phyloP scores from a whole-genome alignment of 2,113 vertebrate genomes.

The Miniopterus natalensis region DNA sequence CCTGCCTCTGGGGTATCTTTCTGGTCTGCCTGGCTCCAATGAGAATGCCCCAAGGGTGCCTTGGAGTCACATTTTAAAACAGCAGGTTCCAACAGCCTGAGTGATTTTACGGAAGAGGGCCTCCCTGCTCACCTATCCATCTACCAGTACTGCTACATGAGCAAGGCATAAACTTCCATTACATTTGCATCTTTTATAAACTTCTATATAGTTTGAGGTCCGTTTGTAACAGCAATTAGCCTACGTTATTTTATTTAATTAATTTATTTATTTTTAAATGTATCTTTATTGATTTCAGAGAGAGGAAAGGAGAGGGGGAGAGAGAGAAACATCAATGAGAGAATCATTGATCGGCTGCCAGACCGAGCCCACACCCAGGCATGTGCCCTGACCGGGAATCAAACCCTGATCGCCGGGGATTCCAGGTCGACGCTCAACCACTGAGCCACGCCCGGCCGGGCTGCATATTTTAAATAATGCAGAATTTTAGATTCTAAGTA shows the following conservation, averaged over 20 bases:
- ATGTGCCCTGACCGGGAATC: too few species aligned
- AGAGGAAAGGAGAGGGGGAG: too few species aligned
- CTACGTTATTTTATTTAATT: neutral
- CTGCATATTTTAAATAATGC: neutral
- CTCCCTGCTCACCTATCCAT: neutral
- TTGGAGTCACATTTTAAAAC: slow-evolving; percentile 21
- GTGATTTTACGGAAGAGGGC: neutral
- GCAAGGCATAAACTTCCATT: neutral
- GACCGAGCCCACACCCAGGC: too few species aligned
- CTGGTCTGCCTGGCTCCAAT: neutral
- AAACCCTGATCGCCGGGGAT: too few species aligned
- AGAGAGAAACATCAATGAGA: too few species aligned
- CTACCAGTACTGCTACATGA: neutral
- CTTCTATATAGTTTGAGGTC: slow-evolving; percentile 2
- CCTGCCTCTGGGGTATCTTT: neutral
- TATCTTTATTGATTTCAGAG: too few species aligned
- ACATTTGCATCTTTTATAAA: neutral
- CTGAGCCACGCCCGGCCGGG: too few species aligned
- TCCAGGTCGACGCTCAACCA: too few species aligned
- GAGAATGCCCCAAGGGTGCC: neutral
- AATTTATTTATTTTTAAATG: too few species aligned
- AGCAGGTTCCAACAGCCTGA: neutral
- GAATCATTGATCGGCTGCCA: too few species aligned
- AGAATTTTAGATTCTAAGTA: slow-evolving; percentile 31
- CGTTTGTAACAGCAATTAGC: neutral